Evolutionary conservation across 2,797 vertebrate genomes (phyloP), one percentile per base, ranked within the genome.

Genomic region (Champsocephalus gunnari): DNA sequence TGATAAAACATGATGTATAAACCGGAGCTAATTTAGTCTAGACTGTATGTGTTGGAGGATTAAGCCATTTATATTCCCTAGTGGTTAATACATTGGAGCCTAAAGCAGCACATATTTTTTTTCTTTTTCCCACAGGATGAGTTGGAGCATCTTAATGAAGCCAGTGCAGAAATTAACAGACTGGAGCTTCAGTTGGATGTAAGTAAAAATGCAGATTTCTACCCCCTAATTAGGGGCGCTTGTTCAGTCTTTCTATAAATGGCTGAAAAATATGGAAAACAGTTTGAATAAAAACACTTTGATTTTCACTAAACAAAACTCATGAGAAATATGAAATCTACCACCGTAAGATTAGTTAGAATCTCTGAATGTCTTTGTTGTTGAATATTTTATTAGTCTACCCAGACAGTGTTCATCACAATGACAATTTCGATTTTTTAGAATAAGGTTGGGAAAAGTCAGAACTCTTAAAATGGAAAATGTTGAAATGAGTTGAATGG

Each of bases 111-210:
- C 12, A 38, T 24, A 24, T 10, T 24, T 3, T 0, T 54, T 66
- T 59, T 51, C 43, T 60, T 53, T 63, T 28, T 28, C 34, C 41
- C 57, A 12, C 92, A 99, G 97, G 96, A 98, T 61, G 97, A 99
- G 84, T 88, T 99, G 88, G 97, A 98, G 62, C 97, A 97, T 48
- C 93, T 99, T 58, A 99, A 99, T 86, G 96, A 98, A 92, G 97
- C 97, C 82, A 98, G 96, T 1, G 97, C 96, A 71, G 97, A 99
- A 89, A 99, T 99, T 85, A 99, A 99, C 89, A 94, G 86, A 38
- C 94, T 97, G 32, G 97, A 99, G 60, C 94, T 99, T 56, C 96
- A 97, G 82, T 82, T 98, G 86, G 97, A 98, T 48, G 97, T 97
- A 86, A 96, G 97, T 95, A 19, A 17, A 56, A 34, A 45, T n/a